Percentiles rank a stretch among this genome's conserved stretches.
phyloP scores from a whole-genome alignment of 2,797 vertebrate genomes.

The Acanthurus lineatus region DNA sequence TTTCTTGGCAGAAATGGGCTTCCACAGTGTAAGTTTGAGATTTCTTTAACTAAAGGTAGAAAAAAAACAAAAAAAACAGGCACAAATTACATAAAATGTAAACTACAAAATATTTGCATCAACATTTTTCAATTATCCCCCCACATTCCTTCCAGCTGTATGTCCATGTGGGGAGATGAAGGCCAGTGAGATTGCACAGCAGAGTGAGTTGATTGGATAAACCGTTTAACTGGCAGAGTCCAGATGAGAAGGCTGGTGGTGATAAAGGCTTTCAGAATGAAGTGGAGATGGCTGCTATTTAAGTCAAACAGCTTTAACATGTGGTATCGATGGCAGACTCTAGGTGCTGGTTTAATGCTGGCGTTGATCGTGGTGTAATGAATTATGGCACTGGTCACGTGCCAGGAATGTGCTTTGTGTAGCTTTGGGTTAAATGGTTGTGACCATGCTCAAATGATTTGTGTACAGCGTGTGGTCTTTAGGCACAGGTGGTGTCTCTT shows the following conservation, averaged over 20 bases:
- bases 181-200: slow-evolving; percentile 36
- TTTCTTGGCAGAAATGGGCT: slow-evolving; percentile 25
- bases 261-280: slow-evolving; percentile 21
- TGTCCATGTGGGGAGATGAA: slow-evolving; percentile 29
- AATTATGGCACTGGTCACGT: slow-evolving; percentile 34
- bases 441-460: slow-evolving; percentile 35
- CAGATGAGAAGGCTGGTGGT: slow-evolving; percentile 47
- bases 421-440: slow-evolving; percentile 49
- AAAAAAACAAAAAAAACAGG: slow-evolving; percentile 15
- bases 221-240: background rate
- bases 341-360: slow-evolving; percentile 28
- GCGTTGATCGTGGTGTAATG: slow-evolving; percentile 11
- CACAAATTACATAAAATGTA: slow-evolving; percentile 56
- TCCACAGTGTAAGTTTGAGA: slow-evolving; percentile 2
- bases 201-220: slow-evolving; percentile 26
- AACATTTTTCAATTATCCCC: slow-evolving; percentile 17
- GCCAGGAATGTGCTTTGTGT: slow-evolving; percentile 63
- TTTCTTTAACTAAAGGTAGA: slow-evolving; percentile 12
- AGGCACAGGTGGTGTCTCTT: slow-evolving; percentile 82
- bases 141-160: slow-evolving; percentile 30
- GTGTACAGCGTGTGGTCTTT: slow-evolving; percentile 77
- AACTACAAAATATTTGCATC: slow-evolving; percentile 46
- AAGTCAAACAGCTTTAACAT: slow-evolving; percentile 2
- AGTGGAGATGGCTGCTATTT: background rate
- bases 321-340: slow-evolving; percentile 8